Base-by-base conservation (phyloP, 2,888 invertebrate species). In the Phaonia tiefii region DNA sequence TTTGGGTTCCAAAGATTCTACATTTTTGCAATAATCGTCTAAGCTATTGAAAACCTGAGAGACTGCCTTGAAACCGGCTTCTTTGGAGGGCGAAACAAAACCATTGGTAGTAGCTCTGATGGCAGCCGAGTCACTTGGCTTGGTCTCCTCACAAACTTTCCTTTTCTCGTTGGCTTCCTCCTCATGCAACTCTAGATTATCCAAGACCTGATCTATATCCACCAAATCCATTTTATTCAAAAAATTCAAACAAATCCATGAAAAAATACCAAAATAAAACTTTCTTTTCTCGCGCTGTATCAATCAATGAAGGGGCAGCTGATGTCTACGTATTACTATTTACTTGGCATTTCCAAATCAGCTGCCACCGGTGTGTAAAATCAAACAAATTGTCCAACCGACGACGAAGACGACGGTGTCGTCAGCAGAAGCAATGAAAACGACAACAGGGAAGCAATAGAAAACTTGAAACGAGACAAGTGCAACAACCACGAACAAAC, bases 191-290 rank as follows among this genome's bases (percentile, higher is more conserved):
- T 96, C 96, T 88, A 96, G 95, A 89, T 96, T 96, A 90, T 96
- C 96, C 77, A 96, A 92, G 83, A 96, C 95, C 91, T 95, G 95
- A 89, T 96, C 96, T 87, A 96, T 92, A 91, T 96, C 96, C 81
- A 96, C 94, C 77, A 91, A 86, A 88, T 91, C 91, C 91, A 91
- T 91, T 54, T 17, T 84, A 42, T 20, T 8, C 44, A 17, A 44
- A 7, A 15, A 58, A 3, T 15, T 20, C n/a, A 20, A 37, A 42
- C 20, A 15, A 39, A 60, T 17, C 39, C 25, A 56, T 56, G 13
- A n/a, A 25, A 56, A 15, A 15, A 37, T 11, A 26, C 56, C 7
- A 56, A 49, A 15, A 37, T 15, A 31, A 15, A 25, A 31, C 15
- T 63, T 63, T 42, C 39, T 42, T 20, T 42, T 63, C 8, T n/a